Conservation (phyloP, 2,113 vertebrate genomes). For the Pollachius pollachius region DNA sequence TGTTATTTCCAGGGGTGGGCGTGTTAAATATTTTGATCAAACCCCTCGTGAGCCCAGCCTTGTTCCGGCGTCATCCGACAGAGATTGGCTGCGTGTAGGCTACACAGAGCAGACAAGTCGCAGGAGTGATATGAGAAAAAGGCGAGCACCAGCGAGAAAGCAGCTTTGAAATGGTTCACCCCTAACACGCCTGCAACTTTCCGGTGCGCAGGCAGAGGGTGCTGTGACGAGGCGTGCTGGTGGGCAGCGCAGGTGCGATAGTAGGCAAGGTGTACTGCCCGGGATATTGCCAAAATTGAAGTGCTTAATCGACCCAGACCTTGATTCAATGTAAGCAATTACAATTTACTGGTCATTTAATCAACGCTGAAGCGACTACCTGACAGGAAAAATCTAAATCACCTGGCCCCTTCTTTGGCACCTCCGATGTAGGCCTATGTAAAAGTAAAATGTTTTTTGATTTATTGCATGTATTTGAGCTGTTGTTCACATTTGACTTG, state of each 20-base stretch:
- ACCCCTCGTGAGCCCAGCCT: constrained; percentile 82
- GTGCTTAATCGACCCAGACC: no score
- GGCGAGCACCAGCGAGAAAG: constrained; percentile 50
- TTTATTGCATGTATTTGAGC: neutral
- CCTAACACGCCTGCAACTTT: constrained; percentile 22
- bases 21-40: constrained; percentile 87
- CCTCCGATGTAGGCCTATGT: no score
- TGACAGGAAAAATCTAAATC: no score
- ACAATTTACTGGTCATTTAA: no score
- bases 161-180: constrained; percentile 13
- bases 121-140: constrained; percentile 75
- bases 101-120: constrained; percentile 58
- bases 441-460: no score
- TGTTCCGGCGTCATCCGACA: constrained; percentile 84
- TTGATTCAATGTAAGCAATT: no score
- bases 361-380: no score
- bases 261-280: no score
- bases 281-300: no score
- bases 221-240: constrained; percentile 1
- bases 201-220: constrained; percentile 45
- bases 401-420: no score
- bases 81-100: constrained; percentile 86
- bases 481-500: neutral
- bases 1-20: constrained; percentile 68
- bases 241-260: no score